Conservation (phyloP, 1,140 invertebrate species). For the Amphibalanus amphitrite region DNA sequence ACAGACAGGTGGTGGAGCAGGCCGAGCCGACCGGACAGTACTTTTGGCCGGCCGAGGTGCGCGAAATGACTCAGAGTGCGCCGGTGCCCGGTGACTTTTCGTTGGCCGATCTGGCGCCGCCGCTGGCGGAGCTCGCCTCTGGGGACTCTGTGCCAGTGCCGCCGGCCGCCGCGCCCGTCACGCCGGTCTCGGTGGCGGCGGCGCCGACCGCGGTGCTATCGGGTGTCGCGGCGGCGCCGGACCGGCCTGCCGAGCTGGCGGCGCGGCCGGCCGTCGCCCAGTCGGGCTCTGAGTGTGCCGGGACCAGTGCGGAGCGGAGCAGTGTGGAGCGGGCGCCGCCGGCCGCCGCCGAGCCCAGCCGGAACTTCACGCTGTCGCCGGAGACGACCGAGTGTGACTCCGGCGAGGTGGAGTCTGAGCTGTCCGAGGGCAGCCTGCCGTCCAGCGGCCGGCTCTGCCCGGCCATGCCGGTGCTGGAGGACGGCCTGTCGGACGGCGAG, state of each 20-base stretch:
- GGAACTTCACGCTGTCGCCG: conserved; percentile 75
- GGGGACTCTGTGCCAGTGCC: background rate
- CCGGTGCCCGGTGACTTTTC: background rate
- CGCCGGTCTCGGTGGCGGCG: no score
- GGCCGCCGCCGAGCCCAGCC: conserved; percentile 15
- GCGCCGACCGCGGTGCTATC: no score
- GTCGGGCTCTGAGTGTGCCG: background rate
- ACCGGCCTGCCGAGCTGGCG: background rate
- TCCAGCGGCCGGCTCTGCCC: conserved; percentile 36
- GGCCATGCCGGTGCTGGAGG: conserved; percentile 86
- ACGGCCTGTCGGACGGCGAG: conserved; percentile 48
- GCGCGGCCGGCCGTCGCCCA: no score
- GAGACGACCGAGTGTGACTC: conserved; percentile 92
- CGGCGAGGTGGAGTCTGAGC: conserved; percentile 50
- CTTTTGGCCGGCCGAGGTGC: conserved; percentile 6
- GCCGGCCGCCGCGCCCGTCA: no score
- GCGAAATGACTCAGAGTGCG: background rate
- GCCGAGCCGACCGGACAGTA: conserved; percentile 3
- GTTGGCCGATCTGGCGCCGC: no score
- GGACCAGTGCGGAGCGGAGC: no score
- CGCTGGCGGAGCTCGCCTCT: background rate
- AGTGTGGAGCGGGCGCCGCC: no score
- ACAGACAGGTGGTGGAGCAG: background rate
- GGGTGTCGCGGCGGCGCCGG: no score
- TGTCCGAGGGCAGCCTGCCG: conserved; percentile 23